These are phyloP conservation scores for Cotesia glomerata DNA, from an alignment of 1,140 invertebrate species.

Conservation along the genomic window DNA sequence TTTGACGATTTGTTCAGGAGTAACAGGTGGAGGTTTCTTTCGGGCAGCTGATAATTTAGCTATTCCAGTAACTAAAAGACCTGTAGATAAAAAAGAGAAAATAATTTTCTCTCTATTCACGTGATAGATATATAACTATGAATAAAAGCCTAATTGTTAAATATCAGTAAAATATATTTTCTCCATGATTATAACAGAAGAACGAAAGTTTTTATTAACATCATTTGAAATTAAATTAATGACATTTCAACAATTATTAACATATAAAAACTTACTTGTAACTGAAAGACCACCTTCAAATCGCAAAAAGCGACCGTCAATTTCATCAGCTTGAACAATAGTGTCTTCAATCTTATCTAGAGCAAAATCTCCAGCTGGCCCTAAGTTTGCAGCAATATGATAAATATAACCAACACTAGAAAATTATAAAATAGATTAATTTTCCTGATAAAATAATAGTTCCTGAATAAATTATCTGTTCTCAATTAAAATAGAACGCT, in stretches of 20 bases:
- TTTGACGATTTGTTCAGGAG: constrained; percentile 83
- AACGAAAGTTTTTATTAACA: constrained; percentile 45
- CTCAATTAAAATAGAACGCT: background rate
- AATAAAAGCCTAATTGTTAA: background rate
- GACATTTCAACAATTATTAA: background rate
- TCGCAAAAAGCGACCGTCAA: constrained; percentile 85
- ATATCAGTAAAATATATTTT: constrained; percentile 26
- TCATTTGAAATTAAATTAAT: constrained; percentile 31
- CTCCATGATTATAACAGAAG: constrained; percentile 41
- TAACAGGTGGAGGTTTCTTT: constrained; percentile 76
- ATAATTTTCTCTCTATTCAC: background rate
- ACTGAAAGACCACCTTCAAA: constrained; percentile 88
- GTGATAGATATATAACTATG: background rate
- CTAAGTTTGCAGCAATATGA: constrained; percentile 74
- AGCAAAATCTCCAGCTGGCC: constrained; percentile 72
- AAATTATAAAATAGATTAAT: constrained; percentile 33
- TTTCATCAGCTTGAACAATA: constrained; percentile 93
- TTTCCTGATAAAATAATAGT: constrained; percentile 22
- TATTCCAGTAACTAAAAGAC: constrained; percentile 75
- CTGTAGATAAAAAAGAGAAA: constrained; percentile 51
- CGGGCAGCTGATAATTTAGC: constrained; percentile 73
- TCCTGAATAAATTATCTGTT: constrained; percentile 11
- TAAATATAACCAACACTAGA: constrained; percentile 83
- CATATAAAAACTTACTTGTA: constrained; percentile 57
- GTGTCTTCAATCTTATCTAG: constrained; percentile 87